Evolutionary conservation across 2,888 invertebrate species (phyloP).

Genomic region (Noctua fimbriata): DNA sequence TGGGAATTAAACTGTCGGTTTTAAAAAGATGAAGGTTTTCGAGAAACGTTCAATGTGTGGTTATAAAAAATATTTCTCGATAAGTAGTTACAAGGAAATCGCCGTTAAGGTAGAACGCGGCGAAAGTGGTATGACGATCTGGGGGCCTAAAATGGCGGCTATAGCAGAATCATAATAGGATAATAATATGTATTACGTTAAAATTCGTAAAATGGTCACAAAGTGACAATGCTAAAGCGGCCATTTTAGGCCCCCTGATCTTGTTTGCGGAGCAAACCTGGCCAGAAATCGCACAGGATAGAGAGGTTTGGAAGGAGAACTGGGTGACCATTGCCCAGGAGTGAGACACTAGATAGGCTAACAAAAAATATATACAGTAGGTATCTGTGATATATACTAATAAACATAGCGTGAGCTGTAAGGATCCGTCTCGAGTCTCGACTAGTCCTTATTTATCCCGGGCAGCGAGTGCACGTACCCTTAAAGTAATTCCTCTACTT

Average conservation of each 20-base stretch:
- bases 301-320: not conserved
- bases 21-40: not conserved
- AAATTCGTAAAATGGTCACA: no score
- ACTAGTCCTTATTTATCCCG: no score
- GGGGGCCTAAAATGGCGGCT: no score
- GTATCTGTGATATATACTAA: no score
- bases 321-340: not conserved
- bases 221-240: no score
- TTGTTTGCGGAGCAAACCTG: not conserved
- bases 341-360: not conserved
- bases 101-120: no score
- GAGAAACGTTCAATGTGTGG: not conserved
- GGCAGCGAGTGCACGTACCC: no score
- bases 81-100: not conserved
- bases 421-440: no score
- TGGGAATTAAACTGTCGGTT: not conserved
- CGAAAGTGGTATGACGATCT: not conserved
- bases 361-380: not conserved
- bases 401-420: no score
- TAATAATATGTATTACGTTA: no score
- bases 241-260: not conserved
- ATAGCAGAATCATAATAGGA: no score
- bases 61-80: not conserved
- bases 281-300: not conserved
- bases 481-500: no score